A percentile compares a stretch with the other conserved stretches of the same genome.
These are phyloP conservation scores for Pyrgilauda ruficollis DNA, from an alignment of 2,113 vertebrate genomes.

Conservation along the genomic window DNA sequence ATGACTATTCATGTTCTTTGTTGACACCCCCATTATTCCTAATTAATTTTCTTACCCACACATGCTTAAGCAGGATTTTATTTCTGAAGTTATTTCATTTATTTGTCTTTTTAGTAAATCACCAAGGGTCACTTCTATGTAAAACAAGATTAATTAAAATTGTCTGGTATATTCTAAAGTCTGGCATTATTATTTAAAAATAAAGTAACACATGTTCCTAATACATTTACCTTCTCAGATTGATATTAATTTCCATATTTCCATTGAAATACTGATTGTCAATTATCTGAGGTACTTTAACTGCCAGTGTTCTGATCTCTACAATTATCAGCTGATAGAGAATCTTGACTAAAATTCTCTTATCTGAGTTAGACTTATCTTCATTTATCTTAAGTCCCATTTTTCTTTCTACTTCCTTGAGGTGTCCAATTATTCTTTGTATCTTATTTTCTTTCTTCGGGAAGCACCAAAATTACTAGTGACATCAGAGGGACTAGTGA, in stretches of 20 bases:
- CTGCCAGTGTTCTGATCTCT: background rate
- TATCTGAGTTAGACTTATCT: background rate
- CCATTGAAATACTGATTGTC: background rate
- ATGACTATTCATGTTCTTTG: background rate
- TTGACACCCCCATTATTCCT: background rate
- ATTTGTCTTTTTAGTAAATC: background rate
- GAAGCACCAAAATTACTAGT: background rate
- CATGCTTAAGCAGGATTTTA: background rate
- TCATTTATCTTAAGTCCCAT: background rate
- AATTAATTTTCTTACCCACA: background rate
- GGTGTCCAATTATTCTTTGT: background rate
- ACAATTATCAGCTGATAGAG: background rate
- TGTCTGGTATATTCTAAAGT: background rate
- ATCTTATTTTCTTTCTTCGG: background rate
- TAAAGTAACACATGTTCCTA: background rate
- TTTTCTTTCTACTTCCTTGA: background rate
- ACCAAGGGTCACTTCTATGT: background rate
- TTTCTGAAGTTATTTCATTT: background rate
- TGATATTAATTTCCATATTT: background rate
- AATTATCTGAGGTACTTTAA: background rate
- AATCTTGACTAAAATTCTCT: background rate
- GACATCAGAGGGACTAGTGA: background rate
- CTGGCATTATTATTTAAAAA: background rate
- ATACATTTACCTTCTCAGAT: background rate
- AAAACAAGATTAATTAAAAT: background rate